A percentile compares a stretch with the other conserved stretches of the same genome.
phyloP scores from a whole-genome alignment of 2,113 vertebrate genomes.

The Menidia beryllina region DNA sequence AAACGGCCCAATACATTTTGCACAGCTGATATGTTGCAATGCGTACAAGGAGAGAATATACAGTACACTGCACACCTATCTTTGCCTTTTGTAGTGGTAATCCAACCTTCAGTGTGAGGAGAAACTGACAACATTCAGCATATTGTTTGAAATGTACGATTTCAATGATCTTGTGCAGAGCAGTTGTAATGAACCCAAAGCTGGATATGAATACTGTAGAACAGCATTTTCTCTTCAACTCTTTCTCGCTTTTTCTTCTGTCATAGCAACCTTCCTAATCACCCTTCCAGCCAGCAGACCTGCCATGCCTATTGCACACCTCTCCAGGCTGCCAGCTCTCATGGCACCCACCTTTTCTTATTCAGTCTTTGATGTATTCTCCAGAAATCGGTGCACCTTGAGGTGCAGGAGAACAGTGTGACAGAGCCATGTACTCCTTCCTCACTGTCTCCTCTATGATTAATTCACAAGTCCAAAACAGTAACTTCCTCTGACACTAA shows the following conservation, averaged over 20 bases:
- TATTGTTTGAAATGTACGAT: constrained; percentile 59
- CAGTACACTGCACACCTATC: constrained; percentile 1
- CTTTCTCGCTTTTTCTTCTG: constrained; percentile 28
- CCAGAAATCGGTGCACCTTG: constrained; percentile 45
- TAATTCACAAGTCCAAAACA: constrained; percentile 82
- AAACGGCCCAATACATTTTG: constrained; percentile 43
- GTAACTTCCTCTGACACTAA: constrained; percentile 83
- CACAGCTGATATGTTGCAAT: constrained; percentile 41
- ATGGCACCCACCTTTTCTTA: constrained; percentile 34
- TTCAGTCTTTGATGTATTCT: constrained; percentile 68
- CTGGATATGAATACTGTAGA: constrained; percentile 47
- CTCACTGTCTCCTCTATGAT: constrained; percentile 74
- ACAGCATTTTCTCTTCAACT: constrained; percentile 39
- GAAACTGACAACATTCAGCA: constrained; percentile 46
- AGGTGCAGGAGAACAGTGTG: constrained; percentile 39
- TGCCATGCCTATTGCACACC: constrained; percentile 53
- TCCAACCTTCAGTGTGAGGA: constrained; percentile 51
- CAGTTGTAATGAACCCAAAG: constrained; percentile 60
- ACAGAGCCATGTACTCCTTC: constrained; percentile 58
- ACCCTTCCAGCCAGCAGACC: constrained; percentile 68
- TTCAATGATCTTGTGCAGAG: constrained; percentile 57
- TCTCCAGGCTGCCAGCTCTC: constrained; percentile 58
- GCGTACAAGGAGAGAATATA: constrained; percentile 10
- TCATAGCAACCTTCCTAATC: constrained; percentile 67
- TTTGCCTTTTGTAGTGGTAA: constrained; percentile 60